phyloP scores from a whole-genome alignment of 1,140 invertebrate species.

The Drosophila kikkawai region DNA sequence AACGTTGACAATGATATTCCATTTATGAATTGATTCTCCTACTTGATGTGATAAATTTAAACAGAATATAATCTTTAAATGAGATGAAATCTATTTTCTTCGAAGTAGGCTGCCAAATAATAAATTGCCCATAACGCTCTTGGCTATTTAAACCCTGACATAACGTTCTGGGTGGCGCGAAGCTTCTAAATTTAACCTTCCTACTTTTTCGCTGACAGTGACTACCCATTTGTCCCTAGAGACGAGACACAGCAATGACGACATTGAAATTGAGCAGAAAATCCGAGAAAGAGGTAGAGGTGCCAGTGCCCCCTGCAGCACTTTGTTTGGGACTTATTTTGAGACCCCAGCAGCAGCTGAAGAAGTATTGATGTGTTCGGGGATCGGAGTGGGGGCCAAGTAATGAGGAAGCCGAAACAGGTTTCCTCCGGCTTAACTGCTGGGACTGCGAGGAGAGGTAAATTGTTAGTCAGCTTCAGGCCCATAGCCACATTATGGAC shows the following conservation, averaged over 20 bases:
- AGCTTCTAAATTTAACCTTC: constrained; percentile 13
- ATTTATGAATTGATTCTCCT: background rate
- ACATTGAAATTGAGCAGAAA: constrained; percentile 34
- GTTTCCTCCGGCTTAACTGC: constrained; percentile 37
- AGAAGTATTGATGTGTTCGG: constrained; percentile 23
- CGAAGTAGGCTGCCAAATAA: background rate
- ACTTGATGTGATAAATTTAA: background rate
- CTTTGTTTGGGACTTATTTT: constrained; percentile 46
- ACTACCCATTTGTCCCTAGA: constrained; percentile 31
- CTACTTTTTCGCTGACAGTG: constrained; percentile 12
- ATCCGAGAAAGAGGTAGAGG: constrained; percentile 20
- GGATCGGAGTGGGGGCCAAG: constrained; percentile 15
- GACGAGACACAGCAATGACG: constrained; percentile 45
- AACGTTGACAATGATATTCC: background rate
- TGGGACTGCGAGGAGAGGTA: constrained; percentile 23
- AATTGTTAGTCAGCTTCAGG: constrained; percentile 40
- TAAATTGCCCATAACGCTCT: background rate
- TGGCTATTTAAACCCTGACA: background rate
- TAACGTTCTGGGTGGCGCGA: background rate
- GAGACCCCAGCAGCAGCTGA: constrained; percentile 20
- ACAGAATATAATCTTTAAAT: background rate
- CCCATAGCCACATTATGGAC: constrained; percentile 56
- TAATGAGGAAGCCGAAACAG: constrained; percentile 49
- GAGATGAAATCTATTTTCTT: background rate
- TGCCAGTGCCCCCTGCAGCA: constrained; percentile 37